Percentiles rank a stretch among this genome's conserved stretches.
Conservation (phyloP, 2,888 invertebrate species). For the Syrista parreyssii region DNA sequence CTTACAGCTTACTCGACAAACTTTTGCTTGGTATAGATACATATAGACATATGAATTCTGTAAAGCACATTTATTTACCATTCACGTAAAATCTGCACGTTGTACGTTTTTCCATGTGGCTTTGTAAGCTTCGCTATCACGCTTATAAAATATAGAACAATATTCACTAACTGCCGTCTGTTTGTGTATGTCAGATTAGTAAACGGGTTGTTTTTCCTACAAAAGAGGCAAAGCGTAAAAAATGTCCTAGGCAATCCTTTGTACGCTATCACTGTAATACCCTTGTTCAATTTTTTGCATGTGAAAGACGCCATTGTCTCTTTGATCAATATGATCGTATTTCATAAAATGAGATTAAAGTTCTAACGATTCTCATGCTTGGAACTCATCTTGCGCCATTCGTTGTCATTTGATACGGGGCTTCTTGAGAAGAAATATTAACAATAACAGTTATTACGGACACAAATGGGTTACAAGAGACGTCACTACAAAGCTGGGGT, state of each 20-base stretch:
- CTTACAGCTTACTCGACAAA: too few species aligned
- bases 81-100: background rate
- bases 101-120: background rate
- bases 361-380: background rate
- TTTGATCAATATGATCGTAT: background rate
- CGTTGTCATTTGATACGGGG: background rate
- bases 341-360: background rate
- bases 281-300: background rate
- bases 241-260: background rate
- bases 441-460: background rate
- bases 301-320: background rate
- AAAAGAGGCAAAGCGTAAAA: background rate
- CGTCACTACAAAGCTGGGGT: background rate
- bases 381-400: background rate
- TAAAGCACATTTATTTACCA: background rate
- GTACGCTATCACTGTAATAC: background rate
- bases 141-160: background rate
- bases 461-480: background rate
- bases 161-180: background rate
- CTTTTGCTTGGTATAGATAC: too few species aligned
- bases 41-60: background rate
- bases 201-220: background rate
- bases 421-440: background rate
- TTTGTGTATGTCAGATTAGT: background rate
- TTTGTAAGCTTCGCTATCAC: background rate